A percentile compares a stretch with the other conserved stretches of the same genome.
phyloP scores from a whole-genome alignment of 2,113 vertebrate species.

The Bagarius yarrelli region DNA sequence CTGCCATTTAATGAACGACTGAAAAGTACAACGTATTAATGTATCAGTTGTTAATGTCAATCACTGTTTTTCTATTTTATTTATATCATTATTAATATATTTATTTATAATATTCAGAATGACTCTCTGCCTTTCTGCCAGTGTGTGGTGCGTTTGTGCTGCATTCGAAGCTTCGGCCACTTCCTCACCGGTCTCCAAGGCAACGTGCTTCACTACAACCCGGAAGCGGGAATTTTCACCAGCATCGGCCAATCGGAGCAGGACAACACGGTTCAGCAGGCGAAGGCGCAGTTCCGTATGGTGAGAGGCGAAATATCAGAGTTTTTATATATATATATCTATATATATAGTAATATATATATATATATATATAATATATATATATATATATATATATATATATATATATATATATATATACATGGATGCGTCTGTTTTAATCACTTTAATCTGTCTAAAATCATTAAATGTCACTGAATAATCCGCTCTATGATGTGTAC shows the following conservation, averaged over 20 bases:
- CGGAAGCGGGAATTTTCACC: constrained; percentile 92
- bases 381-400: too few species aligned
- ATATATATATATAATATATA: too few species aligned
- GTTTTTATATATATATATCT: too few species aligned
- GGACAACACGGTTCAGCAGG: constrained; percentile 86
- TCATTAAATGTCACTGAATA: too few species aligned
- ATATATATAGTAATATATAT: too few species aligned
- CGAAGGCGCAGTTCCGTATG: constrained; percentile 95
- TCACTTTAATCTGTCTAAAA: too few species aligned
- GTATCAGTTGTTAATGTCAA: neutral
- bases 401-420: too few species aligned
- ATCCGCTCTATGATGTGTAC: too few species aligned
- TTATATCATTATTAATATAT: too few species aligned
- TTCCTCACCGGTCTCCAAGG: constrained; percentile 88
- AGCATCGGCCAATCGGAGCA: constrained; percentile 85
- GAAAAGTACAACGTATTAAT: neutral
- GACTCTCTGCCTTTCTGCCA: constrained; percentile 58
- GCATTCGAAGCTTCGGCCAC: constrained; percentile 94
- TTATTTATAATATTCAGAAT: too few species aligned
- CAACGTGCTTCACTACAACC: constrained; percentile 92
- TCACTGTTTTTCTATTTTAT: neutral
- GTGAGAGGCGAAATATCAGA: constrained; percentile 75
- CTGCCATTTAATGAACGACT: neutral
- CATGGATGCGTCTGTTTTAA: too few species aligned
- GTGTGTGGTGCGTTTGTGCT: constrained; percentile 86